Percentiles rank a stretch among this genome's conserved stretches.
Evolutionary conservation across 2,797 vertebrate genomes (phyloP).

Genomic region (Microhierax caerulescens): DNA sequence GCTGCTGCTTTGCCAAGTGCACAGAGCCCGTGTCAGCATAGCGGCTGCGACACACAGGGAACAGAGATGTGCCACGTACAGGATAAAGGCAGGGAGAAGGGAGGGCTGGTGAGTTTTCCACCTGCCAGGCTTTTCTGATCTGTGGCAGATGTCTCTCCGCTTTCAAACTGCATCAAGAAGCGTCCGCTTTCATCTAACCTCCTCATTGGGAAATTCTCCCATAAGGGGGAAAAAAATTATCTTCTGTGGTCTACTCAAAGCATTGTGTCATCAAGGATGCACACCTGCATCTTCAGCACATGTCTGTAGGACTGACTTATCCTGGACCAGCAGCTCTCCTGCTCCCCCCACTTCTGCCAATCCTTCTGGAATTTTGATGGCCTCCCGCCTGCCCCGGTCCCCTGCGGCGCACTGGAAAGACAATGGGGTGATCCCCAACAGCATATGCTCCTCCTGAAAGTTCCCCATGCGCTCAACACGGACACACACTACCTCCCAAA

Average conservation of each 20-base stretch:
- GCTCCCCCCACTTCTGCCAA: neutral
- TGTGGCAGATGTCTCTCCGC: neutral
- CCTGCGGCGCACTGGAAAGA: accelerated
- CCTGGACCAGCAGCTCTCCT: accelerated
- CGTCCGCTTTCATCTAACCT: neutral
- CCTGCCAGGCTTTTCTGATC: neutral
- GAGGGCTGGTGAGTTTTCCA: neutral
- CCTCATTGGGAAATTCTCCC: neutral
- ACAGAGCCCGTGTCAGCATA: accelerated
- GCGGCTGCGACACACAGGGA: neutral
- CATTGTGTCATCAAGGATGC: accelerated
- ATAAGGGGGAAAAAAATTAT: no score
- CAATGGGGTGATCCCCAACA: accelerated
- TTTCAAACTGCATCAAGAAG: neutral
- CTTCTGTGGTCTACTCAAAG: neutral
- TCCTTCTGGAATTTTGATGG: accelerated
- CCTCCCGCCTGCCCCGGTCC: neutral
- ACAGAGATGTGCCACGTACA: accelerated
- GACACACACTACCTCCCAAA: accelerated
- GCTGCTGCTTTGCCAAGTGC: neutral
- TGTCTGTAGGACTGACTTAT: neutral
- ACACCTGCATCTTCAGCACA: accelerated
- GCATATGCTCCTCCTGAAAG: accelerated
- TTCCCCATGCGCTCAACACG: accelerated
- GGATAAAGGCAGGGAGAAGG: neutral